These are phyloP conservation scores for Eupithecia inturbata DNA, from an alignment of 2,888 invertebrate species.

Conservation along the genomic window DNA sequence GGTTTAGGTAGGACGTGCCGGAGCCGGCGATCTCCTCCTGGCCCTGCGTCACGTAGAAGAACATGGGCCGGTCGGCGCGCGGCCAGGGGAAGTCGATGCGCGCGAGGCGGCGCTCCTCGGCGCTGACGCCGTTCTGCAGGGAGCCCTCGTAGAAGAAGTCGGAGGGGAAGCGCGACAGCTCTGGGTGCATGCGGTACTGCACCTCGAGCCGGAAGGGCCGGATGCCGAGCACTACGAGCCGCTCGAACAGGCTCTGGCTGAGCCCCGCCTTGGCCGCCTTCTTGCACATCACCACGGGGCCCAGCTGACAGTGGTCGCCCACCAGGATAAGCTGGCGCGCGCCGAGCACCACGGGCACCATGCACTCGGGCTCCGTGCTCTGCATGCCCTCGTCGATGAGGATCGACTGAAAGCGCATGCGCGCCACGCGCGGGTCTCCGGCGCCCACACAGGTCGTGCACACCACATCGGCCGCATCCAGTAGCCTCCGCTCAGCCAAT, in stretches of 20 bases:
- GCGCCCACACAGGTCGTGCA: constrained; percentile 99
- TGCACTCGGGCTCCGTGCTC: constrained; percentile 98
- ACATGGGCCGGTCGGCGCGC: constrained; percentile 97
- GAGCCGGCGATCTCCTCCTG: constrained; percentile 99
- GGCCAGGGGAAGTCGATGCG: constrained; percentile 99
- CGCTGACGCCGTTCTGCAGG: constrained; percentile 99
- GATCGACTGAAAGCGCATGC: constrained; percentile 97
- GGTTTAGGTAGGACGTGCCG: constrained; percentile 98
- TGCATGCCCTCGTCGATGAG: constrained; percentile 99
- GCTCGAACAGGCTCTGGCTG: constrained; percentile 98
- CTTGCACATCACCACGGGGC: constrained; percentile 99
- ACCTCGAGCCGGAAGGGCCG: constrained; percentile 98
- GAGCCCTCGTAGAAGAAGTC: constrained; percentile 99
- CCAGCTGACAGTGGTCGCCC: constrained; percentile 99
- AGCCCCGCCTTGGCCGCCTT: constrained; percentile 98
- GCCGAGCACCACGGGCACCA: constrained; percentile 99
- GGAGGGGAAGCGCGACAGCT: constrained; percentile 98
- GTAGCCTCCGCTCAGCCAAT: constrained; percentile 93
- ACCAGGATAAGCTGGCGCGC: constrained; percentile 98
- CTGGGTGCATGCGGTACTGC: constrained; percentile 99
- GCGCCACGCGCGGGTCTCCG: constrained; percentile 96
- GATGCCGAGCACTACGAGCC: constrained; percentile 98
- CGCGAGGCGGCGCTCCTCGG: constrained; percentile 94
- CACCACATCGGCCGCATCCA: constrained; percentile 98
- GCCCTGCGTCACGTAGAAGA: constrained; percentile 99